Evolutionary conservation across 2,888 invertebrate genomes (phyloP), one percentile per base, ranked within the genome.

Genomic region (Pediacus dermestoides): DNA sequence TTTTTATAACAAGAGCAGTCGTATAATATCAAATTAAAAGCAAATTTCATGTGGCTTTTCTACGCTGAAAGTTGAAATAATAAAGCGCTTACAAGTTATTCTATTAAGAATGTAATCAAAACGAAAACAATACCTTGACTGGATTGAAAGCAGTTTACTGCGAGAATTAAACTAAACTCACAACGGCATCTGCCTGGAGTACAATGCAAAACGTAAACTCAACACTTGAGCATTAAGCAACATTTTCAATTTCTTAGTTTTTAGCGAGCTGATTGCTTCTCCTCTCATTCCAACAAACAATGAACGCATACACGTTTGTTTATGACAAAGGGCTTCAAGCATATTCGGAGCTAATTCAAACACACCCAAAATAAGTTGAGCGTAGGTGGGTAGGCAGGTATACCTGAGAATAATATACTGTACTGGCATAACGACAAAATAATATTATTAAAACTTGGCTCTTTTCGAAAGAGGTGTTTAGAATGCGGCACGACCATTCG

Each of bases 71-170:
- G 25, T 10, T 31, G 31, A 40, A 40, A 34, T 36, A 40, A 40
- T 36, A 34, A 26, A 40, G 32, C 40, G 18, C 32, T 27, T 40
- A 23, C 30, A 30, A 34, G 35, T 35, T 36, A 36, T 36, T 40
- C 35, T 25, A 36, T 36, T 40, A 36, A 36, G 36, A 16, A 30
- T 39, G 35, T 36, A 35, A 36, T 36, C 36, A 36, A 25, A 35
- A 35, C 26, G 32, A 31, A 40, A 36, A 39, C 39, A 34, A 34
- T 39, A 34, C 34, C 39, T 34, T 39, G 32, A 28, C 39, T 30
- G 33, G 30, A 18, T 21, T 35, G 27, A 36, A 30, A 21, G 27
- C 30, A 30, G 16, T 7, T 35, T 35, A 36, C 30, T 27, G 28
- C 9, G 25, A 15, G 39, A 28, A 33, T 39, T 38, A 35, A 35